Evolutionary conservation across 2,797 vertebrate species (phyloP).

Genomic region (Cichlasoma orientale): DNA sequence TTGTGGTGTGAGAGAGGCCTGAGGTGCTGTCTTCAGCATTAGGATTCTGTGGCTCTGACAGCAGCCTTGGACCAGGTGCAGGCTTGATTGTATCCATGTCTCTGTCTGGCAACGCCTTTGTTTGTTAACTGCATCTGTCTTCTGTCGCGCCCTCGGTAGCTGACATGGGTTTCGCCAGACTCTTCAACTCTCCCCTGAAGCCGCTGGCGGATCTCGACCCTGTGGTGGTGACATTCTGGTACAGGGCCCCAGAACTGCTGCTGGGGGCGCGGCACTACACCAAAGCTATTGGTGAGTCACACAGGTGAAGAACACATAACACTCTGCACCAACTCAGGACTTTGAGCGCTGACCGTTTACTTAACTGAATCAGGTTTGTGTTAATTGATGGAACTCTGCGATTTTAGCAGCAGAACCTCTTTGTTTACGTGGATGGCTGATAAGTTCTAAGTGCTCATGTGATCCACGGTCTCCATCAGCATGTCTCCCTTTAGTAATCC

Average conservation of each 20-base stretch:
- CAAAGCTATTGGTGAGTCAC: constrained; percentile 94
- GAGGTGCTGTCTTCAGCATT: neutral
- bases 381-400: neutral
- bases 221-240: constrained; percentile 99
- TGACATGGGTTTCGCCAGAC: constrained; percentile 98
- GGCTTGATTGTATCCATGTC: neutral
- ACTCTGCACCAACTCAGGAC: neutral
- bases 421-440: neutral
- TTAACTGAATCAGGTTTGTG: neutral
- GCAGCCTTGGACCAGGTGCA: constrained; percentile 1
- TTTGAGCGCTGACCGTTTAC: neutral
- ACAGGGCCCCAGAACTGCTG: constrained; percentile 96
- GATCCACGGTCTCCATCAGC: neutral
- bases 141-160: constrained; percentile 71
- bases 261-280: constrained; percentile 97
- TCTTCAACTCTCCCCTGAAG: constrained; percentile 99
- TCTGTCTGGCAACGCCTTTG: neutral
- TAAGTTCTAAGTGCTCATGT: neutral
- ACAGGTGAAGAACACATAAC: neutral
- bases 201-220: constrained; percentile 98
- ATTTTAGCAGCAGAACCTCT: neutral
- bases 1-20: neutral
- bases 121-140: constrained; percentile 1
- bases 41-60: neutral
- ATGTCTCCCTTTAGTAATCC: constrained; percentile 1